Base-by-base conservation (phyloP, 2,797 vertebrate genomes). In the Anniella stebbinsi region DNA sequence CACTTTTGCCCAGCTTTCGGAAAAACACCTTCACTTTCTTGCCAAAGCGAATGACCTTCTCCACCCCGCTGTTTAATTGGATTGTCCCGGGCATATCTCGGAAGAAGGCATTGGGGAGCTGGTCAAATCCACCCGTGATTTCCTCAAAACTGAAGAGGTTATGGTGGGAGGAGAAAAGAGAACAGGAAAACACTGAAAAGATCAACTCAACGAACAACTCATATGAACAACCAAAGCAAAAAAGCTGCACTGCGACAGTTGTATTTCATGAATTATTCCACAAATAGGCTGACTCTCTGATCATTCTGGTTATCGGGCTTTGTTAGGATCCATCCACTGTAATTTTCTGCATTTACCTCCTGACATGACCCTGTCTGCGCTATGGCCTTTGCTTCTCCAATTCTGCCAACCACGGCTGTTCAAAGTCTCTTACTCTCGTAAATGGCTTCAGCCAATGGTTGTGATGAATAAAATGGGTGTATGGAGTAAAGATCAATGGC, bases 81-180 rank as follows among this genome's bases (percentile, higher is more conserved):
- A 98, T 93, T 41, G 96, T 97, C 70, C 96, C 91, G 2, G 97
- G 97, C n/a, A 98, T 88, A 8, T 88, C 21, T 69, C 93, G 13
- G 38, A 94, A 89, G 87, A 98, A 97, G 60, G 95, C 93, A 0
- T 66, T 89, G 1, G 97, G 94, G 12, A 98, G 96, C 69, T 97
- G 95, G 77, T 98, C 97, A 84, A 98, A 98, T 66, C 98, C 98
- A 8, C 94, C 97, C 0, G 94, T 95, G 94, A 98, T 97, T 91
- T 98, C 98, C 11, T 86, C 96, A 92, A 98, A 98, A 54, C 98
- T 99, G 95, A 28, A 48, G 51, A 28, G 38, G 51, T 80, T 23
- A 54, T 25, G n/a, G 51, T 1, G 9, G 23, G 12, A 45, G 10
- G 30, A 86, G 76, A 51, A 57, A 69, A 25, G 28, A 12, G 86